phyloP scores from a whole-genome alignment of 2,113 vertebrate species.

The Solea solea region DNA sequence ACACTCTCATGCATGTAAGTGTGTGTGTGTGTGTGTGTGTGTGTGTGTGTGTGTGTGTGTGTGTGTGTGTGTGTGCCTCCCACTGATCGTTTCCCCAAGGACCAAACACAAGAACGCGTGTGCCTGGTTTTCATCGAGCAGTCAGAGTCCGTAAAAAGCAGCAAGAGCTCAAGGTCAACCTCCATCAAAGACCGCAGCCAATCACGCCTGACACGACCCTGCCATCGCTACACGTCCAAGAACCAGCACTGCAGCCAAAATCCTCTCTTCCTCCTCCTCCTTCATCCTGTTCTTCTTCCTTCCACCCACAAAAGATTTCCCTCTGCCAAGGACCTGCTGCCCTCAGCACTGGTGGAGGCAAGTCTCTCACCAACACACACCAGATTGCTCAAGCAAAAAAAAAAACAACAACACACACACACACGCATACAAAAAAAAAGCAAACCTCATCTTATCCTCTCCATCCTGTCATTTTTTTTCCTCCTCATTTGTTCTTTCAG shows the following conservation, averaged over 20 bases:
- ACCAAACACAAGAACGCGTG: constrained; percentile 12
- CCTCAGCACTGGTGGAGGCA: constrained; percentile 54
- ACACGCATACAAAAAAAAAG: neutral
- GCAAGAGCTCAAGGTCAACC: constrained; percentile 58
- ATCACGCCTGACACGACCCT: constrained; percentile 48
- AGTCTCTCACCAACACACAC: constrained; percentile 25
- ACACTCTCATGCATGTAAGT: neutral
- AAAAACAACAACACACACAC: neutral
- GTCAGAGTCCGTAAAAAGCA: constrained; percentile 44
- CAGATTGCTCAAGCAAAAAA: neutral
- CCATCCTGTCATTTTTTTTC: constrained; percentile 16
- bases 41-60: neutral
- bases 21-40: neutral
- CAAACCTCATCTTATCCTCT: neutral
- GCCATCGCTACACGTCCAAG: constrained; percentile 36
- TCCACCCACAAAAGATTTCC: constrained; percentile 28
- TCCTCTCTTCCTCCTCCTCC: constrained; percentile 6
- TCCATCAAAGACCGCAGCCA: constrained; percentile 53
- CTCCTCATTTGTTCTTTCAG: neutral
- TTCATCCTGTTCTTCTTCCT: constrained; percentile 8
- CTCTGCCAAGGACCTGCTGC: constrained; percentile 64
- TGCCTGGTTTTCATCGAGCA: constrained; percentile 12
- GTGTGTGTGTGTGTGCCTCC: neutral
- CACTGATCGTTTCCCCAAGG: constrained; percentile 28
- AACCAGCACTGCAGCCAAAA: constrained; percentile 15